Evolutionary conservation across 2,797 vertebrate genomes (phyloP), one percentile per base, ranked within the genome.

Genomic region (Hoplostethus mediterraneus): DNA sequence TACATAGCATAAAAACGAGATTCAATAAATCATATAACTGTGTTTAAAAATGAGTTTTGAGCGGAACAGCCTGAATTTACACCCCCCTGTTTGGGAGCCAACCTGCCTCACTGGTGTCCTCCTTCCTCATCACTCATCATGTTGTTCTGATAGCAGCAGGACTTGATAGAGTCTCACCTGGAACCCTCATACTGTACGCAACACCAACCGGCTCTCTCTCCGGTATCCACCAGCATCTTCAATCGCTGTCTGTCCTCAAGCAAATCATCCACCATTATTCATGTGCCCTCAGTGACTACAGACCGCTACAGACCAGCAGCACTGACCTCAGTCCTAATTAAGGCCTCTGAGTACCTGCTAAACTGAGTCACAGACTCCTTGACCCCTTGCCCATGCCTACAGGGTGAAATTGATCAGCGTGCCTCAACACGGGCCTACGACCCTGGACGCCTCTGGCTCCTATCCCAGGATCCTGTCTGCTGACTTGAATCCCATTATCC

Each of bases 291-390:
- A 17, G 52, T 11, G 25, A 51, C 64, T 5, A 30, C 64, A 53
- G 33, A 36, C 33, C 1, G 33, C 28, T 28, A 28, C 33, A 36
- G 62, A 70, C 60, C 78, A 53, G 61, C 71, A 57, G 31, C 58
- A 71, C 47, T 77, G 82, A 84, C 82, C 77, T 86, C 77, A 77
- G 58, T 85, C 77, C 75, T 69, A 33, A 72, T 58, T 5, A 60
- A 36, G 6, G 33, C 33, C 33, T 36, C 7, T 36, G 7, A 36
- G 33, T 2, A 6, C 33, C 33, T 44, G 11, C 11, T 21, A 21
- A 21, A 21, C 21, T 21, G 21, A 21, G 21, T 21, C 21, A 21
- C 21, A 21, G 21, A 21, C 68, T 66, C n/a, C n/a, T 16, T 71
- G 74, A 83, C 77, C 75, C 71, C 63, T 64, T n/a, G 17, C 67